phyloP scores from a whole-genome alignment of 1,140 invertebrate genomes.

The Euwallacea similis region DNA sequence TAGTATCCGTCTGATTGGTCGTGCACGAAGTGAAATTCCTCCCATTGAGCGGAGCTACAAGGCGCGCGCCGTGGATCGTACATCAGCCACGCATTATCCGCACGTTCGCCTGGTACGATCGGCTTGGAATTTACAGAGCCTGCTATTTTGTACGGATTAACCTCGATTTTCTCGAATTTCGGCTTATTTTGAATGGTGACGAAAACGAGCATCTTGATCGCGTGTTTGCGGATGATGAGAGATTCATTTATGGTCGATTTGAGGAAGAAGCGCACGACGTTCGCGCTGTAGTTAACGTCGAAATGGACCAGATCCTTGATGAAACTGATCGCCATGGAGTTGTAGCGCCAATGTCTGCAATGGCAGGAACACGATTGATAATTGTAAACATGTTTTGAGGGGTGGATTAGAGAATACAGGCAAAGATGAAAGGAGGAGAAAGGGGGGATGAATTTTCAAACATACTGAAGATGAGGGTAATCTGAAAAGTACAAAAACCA shows the following conservation, averaged over 20 bases:
- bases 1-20: constrained; percentile 77
- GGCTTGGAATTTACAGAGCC: constrained; percentile 36
- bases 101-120: constrained; percentile 58
- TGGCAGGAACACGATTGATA: too few relatives aligned
- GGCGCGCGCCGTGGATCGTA: constrained; percentile 66
- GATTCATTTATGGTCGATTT: constrained; percentile 74
- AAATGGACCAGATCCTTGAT: constrained; percentile 71
- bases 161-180: constrained; percentile 62
- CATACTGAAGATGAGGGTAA: background rate
- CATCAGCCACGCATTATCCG: constrained; percentile 75
- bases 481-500: too few relatives aligned
- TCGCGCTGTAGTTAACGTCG: constrained; percentile 66
- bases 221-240: constrained; percentile 73
- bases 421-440: background rate
- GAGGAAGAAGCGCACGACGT: constrained; percentile 69
- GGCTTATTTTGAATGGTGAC: constrained; percentile 79
- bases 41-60: constrained; percentile 71
- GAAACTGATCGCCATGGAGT: constrained; percentile 73
- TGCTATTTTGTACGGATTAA: constrained; percentile 44
- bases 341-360: constrained; percentile 78
- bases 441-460: background rate
- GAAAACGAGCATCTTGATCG: constrained; percentile 63
- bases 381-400: too few relatives aligned
- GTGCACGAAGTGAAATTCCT: constrained; percentile 69
- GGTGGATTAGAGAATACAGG: background rate